phyloP scores from a whole-genome alignment of 1,140 invertebrate species.

The Drosophila sturtevanti region DNA sequence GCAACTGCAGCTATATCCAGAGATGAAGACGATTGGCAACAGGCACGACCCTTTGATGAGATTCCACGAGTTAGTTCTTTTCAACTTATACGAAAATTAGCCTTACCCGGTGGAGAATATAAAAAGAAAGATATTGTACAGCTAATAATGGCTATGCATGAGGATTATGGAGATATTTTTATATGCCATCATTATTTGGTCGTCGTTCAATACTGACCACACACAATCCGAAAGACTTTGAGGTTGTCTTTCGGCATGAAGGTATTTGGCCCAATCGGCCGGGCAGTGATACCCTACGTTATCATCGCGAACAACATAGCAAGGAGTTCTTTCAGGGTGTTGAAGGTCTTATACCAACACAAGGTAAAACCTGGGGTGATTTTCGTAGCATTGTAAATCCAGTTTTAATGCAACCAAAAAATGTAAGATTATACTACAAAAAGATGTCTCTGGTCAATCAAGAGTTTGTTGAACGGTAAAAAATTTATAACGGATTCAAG shows the following conservation, averaged over 20 bases:
- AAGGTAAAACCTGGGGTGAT: conserved; percentile 64
- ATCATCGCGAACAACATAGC: conserved; percentile 57
- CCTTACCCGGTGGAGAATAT: conserved; percentile 67
- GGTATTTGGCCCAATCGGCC: conserved; percentile 71
- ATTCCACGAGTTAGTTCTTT: conserved; percentile 29
- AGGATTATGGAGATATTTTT: conserved; percentile 58
- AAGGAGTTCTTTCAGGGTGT: conserved; percentile 64
- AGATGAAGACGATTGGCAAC: conserved; percentile 39
- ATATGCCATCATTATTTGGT: conserved; percentile 58
- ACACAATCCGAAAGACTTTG: conserved; percentile 68
- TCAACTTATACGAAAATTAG: conserved; percentile 33
- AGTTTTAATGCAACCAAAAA: conserved; percentile 83
- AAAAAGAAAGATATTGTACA: conserved; percentile 49
- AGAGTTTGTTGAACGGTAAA: conserved; percentile 66
- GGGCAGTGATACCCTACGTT: conserved; percentile 52
- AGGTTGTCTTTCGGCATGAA: conserved; percentile 63
- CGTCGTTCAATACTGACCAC: conserved; percentile 41
- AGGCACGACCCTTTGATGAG: conserved; percentile 49
- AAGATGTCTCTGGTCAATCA: conserved; percentile 82
- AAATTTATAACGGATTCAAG: background rate
- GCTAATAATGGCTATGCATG: conserved; percentile 31
- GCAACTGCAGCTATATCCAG: conserved; percentile 23
- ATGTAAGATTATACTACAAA: conserved; percentile 82
- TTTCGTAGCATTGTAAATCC: conserved; percentile 82
- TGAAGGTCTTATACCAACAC: conserved; percentile 54